Conservation (phyloP, 2,113 vertebrate genomes). For the Entosphenus tridentatus region DNA sequence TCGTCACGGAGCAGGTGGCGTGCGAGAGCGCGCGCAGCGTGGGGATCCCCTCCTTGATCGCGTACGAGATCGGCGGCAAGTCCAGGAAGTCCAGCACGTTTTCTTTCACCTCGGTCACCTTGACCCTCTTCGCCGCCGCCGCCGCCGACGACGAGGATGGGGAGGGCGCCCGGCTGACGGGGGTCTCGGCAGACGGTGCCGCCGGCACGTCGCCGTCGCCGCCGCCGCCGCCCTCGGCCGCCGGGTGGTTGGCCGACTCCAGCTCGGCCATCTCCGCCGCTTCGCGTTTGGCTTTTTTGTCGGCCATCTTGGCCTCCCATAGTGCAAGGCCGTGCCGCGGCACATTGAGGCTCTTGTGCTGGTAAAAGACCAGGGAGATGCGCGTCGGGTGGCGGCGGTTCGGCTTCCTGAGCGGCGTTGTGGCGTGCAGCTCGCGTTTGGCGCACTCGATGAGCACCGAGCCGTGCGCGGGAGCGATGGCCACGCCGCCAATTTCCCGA, state of each 20-base stretch:
- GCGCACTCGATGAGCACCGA: constrained; percentile 89
- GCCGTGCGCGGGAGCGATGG: constrained; percentile 66
- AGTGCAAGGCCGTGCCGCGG: constrained; percentile 71
- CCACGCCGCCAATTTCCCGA: constrained; percentile 75
- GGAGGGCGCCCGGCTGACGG: background rate
- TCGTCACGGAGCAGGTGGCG: constrained; percentile 62
- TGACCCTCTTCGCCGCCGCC: too few species aligned
- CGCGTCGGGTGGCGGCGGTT: constrained; percentile 79
- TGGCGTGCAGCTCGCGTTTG: constrained; percentile 73
- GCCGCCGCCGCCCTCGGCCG: constrained; percentile 71
- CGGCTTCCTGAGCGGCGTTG: constrained; percentile 77
- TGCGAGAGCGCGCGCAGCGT: constrained; percentile 54
- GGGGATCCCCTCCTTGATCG: constrained; percentile 32
- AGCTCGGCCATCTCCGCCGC: constrained; percentile 63
- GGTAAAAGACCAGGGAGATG: constrained; percentile 97
- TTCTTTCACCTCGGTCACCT: too few species aligned
- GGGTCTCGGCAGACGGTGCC: constrained; percentile 12
- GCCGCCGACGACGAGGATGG: too few species aligned
- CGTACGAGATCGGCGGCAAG: constrained; percentile 24
- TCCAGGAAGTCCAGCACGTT: too few species aligned
- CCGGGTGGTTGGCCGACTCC: constrained; percentile 58
- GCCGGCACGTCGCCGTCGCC: constrained; percentile 15
- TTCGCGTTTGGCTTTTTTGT: constrained; percentile 51
- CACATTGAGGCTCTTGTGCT: constrained; percentile 99
- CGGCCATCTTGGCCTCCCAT: constrained; percentile 92